Conservation (phyloP, 2,113 vertebrate genomes). For the Seriola dumerili region DNA sequence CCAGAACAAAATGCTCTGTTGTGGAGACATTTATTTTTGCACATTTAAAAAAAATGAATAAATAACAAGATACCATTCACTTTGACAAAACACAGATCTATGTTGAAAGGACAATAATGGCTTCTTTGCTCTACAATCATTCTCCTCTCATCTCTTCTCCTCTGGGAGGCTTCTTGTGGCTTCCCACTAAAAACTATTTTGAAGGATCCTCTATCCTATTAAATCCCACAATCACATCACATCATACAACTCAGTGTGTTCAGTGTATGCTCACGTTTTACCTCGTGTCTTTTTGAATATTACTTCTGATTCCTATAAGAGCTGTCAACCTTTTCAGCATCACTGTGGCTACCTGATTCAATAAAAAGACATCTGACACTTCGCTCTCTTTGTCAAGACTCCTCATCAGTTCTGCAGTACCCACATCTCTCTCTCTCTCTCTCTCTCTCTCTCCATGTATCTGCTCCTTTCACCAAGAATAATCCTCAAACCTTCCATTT, state of each 20-base stretch:
- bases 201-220: not conserved
- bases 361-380: not conserved
- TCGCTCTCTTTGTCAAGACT: not conserved
- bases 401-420: conserved; percentile 8
- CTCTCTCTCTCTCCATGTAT: conserved; percentile 26
- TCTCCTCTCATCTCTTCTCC: not conserved
- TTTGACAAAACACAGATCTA: too few species aligned
- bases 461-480: conserved; percentile 52
- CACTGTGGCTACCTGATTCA: not conserved
- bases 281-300: not conserved
- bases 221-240: conserved; percentile 2
- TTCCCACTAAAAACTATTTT: not conserved
- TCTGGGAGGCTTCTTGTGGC: not conserved
- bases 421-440: conserved; percentile 8
- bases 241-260: not conserved
- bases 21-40: too few species aligned
- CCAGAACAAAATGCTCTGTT: too few species aligned
- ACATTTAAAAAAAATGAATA: too few species aligned
- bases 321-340: not conserved
- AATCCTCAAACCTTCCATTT: conserved; percentile 57
- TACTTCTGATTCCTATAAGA: not conserved
- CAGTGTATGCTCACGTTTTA: not conserved
- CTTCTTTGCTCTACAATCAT: too few species aligned
- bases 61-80: too few species aligned
- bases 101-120: too few species aligned